These are phyloP conservation scores for Suillia variegata DNA, from an alignment of 2,888 invertebrate genomes.

Conservation along the genomic window DNA sequence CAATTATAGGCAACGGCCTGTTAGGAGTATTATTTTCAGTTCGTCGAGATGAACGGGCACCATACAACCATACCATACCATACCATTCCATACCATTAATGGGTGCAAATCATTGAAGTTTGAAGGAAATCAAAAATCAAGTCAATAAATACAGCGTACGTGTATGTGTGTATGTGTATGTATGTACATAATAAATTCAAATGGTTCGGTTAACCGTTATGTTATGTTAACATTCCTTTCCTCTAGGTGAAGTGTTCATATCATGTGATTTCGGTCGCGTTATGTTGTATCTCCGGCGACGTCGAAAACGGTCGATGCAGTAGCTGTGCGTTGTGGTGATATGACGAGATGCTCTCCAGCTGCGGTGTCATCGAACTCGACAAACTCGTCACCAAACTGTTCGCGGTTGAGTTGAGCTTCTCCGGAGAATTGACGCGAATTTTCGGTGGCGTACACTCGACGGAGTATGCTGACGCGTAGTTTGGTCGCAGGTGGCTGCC, in stretches of 20 bases:
- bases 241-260: too few species aligned
- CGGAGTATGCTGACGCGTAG: conserved; percentile 47
- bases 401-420: conserved; percentile 57
- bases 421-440: conserved; percentile 61
- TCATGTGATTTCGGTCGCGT: conserved; percentile 58
- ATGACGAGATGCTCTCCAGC: conserved; percentile 45
- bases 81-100: too few species aligned
- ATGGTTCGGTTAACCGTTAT: not conserved
- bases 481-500: conserved; percentile 50
- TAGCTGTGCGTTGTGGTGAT: conserved; percentile 49
- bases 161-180: too few species aligned
- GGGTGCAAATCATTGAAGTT: too few species aligned
- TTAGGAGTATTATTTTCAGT: too few species aligned
- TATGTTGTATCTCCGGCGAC: conserved; percentile 57
- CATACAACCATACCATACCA: too few species aligned
- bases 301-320: conserved; percentile 61
- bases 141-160: too few species aligned
- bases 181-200: not conserved
- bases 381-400: conserved; percentile 38
- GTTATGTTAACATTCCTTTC: not conserved
- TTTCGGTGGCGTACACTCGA: conserved; percentile 54
- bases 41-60: too few species aligned
- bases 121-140: too few species aligned
- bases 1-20: too few species aligned
- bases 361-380: conserved; percentile 27